These are phyloP conservation scores for Hirtodrosophila alboralis DNA, from an alignment of 2,888 invertebrate genomes.

Conservation along the genomic window DNA sequence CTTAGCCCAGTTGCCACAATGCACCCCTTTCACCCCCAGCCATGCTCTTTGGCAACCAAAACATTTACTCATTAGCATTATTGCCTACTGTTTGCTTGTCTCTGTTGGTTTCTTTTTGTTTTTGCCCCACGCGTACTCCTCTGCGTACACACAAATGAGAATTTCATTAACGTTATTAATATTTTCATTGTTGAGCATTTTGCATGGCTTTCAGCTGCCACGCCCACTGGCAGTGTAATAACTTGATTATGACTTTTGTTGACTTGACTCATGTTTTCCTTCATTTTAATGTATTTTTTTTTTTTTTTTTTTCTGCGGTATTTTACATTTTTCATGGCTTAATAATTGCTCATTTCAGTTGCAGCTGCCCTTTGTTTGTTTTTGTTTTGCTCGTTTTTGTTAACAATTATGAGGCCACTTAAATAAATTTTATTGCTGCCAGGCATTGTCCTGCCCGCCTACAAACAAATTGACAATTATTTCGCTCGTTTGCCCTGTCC, in stretches of 20 bases:
- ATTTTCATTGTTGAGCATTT: constrained; percentile 70
- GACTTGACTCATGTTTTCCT: constrained; percentile 40
- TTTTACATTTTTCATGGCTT: constrained; percentile 73
- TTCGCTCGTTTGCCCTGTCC: constrained; percentile 42
- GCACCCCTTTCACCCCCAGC: neutral
- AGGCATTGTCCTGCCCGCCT: constrained; percentile 52
- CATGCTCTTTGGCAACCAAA: neutral
- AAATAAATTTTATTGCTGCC: constrained; percentile 74
- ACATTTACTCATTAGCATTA: constrained; percentile 67
- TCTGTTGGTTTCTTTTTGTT: constrained; percentile 26
- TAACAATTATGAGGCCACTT: constrained; percentile 75
- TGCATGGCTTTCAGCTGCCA: constrained; percentile 39
- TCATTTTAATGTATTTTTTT: constrained; percentile 4
- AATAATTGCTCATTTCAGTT: constrained; percentile 74
- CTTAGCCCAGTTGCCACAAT: neutral
- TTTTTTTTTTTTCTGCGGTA: constrained; percentile 18
- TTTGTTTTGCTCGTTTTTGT: constrained; percentile 45
- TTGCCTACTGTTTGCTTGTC: constrained; percentile 54
- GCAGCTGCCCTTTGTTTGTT: constrained; percentile 68
- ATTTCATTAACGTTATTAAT: constrained; percentile 77
- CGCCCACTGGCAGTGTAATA: constrained; percentile 43
- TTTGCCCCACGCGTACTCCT: neutral
- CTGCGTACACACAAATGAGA: constrained; percentile 55
- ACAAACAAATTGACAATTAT: constrained; percentile 73
- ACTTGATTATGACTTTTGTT: constrained; percentile 70